Conservation (phyloP, 2,888 invertebrate genomes). For the Oxytorus armatus region DNA sequence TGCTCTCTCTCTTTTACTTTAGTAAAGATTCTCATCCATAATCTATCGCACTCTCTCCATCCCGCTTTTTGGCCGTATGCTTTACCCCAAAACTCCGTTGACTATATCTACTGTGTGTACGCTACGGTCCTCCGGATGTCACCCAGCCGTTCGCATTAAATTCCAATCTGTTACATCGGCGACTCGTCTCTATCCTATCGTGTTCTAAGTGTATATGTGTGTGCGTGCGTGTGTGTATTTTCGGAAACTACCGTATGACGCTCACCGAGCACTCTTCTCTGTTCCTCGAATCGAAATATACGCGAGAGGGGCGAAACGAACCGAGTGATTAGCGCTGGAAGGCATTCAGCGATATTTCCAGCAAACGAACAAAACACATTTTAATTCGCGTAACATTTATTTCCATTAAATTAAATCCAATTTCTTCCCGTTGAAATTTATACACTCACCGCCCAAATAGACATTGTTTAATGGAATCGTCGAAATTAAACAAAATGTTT, state of each 20-base stretch:
- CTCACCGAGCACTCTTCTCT: conserved; percentile 32
- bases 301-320: conserved; percentile 54
- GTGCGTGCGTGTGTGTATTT: conserved; percentile 50
- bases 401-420: neutral
- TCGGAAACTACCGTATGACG: conserved; percentile 62
- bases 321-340: conserved; percentile 75
- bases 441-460: neutral
- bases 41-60: conserved; percentile 57
- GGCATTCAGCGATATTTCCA: neutral
- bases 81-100: conserved; percentile 48
- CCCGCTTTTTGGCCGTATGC: conserved; percentile 39
- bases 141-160: conserved; percentile 80
- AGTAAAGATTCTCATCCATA: conserved; percentile 64
- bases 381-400: neutral
- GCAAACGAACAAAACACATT: conserved; percentile 4
- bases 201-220: conserved; percentile 44
- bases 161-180: conserved; percentile 83
- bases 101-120: conserved; percentile 17
- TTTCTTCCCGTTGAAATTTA: neutral
- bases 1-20: conserved; percentile 19
- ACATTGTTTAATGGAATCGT: neutral
- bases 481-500: too few species aligned
- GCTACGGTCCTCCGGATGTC: conserved; percentile 69
- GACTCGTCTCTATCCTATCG: conserved; percentile 69
- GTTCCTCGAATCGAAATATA: conserved; percentile 45